Percentiles rank a stretch among this genome's conserved stretches.
Conservation (phyloP, 2,888 invertebrate species). For the Idaea straminata region DNA sequence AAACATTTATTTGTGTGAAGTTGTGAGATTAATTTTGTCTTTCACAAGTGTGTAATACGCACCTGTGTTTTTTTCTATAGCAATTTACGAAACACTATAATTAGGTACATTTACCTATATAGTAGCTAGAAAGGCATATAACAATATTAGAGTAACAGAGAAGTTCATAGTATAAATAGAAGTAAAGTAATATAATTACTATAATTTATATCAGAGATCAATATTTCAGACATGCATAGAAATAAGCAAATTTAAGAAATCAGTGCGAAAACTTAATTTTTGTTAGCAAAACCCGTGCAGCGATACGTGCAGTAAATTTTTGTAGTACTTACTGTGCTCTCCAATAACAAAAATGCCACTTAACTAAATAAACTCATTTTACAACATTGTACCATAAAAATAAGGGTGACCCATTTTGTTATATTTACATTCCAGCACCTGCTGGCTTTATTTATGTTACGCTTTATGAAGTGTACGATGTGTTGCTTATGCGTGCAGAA, state of each 20-base stretch:
- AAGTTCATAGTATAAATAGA: not conserved
- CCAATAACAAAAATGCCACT: not conserved
- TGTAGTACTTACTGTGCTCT: not conserved
- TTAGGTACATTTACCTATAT: not conserved
- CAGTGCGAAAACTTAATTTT: not conserved
- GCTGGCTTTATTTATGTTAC: too few relatives aligned
- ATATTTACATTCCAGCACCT: too few relatives aligned
- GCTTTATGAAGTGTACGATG: too few relatives aligned
- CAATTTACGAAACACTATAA: not conserved
- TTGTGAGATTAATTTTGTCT: not conserved
- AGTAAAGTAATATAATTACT: not conserved
- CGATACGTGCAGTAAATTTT: not conserved
- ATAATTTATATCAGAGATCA: not conserved
- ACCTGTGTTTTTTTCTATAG: not conserved
- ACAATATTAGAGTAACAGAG: not conserved
- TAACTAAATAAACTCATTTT: not conserved
- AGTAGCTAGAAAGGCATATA: not conserved
- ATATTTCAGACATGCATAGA: not conserved
- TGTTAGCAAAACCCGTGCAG: not conserved
- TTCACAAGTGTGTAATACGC: too few relatives aligned
- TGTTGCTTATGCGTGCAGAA: too few relatives aligned
- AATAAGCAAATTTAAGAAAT: not conserved
- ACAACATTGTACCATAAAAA: not conserved
- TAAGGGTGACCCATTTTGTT: not conserved
- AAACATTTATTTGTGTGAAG: too few relatives aligned